These are phyloP conservation scores for Pterocles orientalis DNA, from an alignment of 2,113 vertebrate genomes.

Conservation along the genomic window DNA sequence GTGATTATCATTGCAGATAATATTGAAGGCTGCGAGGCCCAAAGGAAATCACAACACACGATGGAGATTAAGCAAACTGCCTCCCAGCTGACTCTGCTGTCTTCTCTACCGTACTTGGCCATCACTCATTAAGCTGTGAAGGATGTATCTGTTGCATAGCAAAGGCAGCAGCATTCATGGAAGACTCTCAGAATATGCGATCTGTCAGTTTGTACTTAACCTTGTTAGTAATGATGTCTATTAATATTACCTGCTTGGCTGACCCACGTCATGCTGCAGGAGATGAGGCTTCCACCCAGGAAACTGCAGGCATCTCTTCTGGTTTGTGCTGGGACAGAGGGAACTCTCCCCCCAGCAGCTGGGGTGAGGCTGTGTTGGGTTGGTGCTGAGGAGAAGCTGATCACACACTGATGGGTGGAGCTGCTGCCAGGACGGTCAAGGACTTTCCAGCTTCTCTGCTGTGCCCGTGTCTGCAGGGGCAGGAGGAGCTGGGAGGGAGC, in stretches of 20 bases:
- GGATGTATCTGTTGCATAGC: not conserved
- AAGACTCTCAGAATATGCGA: not conserved
- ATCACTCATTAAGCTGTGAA: constrained; percentile 11
- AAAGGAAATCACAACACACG: constrained; percentile 3
- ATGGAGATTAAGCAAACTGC: constrained; percentile 30
- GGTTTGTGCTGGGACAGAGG: too few species aligned
- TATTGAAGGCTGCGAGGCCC: not conserved
- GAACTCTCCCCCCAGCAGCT: too few species aligned
- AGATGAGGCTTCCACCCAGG: not conserved
- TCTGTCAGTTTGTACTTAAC: not conserved
- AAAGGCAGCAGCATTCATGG: not conserved
- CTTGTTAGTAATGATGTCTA: not conserved
- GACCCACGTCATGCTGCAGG: not conserved
- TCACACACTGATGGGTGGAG: too few species aligned
- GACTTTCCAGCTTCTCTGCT: too few species aligned
- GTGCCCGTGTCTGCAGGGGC: too few species aligned
- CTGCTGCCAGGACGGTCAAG: too few species aligned
- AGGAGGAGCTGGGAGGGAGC: too few species aligned
- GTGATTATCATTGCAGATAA: not conserved
- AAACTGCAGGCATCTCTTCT: not conserved
- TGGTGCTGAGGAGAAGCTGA: too few species aligned
- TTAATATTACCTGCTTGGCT: constrained; percentile 14
- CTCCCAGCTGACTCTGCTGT: not conserved
- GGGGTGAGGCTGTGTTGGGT: too few species aligned
- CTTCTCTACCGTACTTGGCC: not conserved